These are phyloP conservation scores for Cyclopterus lumpus DNA, from an alignment of 2,797 vertebrate species.

Conservation along the genomic window DNA sequence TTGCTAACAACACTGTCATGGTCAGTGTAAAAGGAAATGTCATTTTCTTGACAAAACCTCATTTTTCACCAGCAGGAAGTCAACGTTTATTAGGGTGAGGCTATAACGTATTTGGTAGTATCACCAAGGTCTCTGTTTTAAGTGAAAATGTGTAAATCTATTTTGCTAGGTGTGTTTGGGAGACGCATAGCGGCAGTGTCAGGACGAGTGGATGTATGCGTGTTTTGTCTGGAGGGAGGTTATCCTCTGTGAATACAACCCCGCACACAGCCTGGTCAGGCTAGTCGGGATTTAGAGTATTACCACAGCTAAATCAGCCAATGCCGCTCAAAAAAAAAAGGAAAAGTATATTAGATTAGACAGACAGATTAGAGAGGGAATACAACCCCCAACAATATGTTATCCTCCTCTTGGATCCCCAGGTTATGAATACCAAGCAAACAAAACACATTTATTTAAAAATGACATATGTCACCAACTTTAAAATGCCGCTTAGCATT, in stretches of 20 bases:
- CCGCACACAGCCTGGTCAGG: slow-evolving; percentile 62
- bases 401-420: slow-evolving; percentile 50
- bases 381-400: slow-evolving; percentile 73
- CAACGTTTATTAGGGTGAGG: slow-evolving; percentile 35
- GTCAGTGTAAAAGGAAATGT: slow-evolving; percentile 56
- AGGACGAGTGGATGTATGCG: slow-evolving; percentile 12
- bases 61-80: slow-evolving; percentile 52
- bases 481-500: slow-evolving; percentile 9
- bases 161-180: slow-evolving; percentile 27
- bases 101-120: slow-evolving; percentile 5
- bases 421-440: slow-evolving; percentile 52
- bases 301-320: slow-evolving; percentile 74
- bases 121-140: slow-evolving; percentile 20
- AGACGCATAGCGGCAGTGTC: slow-evolving; percentile 6
- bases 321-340: slow-evolving; percentile 67
- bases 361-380: slow-evolving; percentile 74
- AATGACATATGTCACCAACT: slow-evolving; percentile 36
- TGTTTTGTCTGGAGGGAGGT: slow-evolving; percentile 32
- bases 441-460: slow-evolving; percentile 59
- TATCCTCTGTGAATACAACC: slow-evolving; percentile 66
- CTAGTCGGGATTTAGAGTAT: slow-evolving; percentile 81
- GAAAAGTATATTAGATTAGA: slow-evolving; percentile 77
- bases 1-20: slow-evolving; percentile 62
- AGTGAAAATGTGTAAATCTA: slow-evolving; percentile 24
- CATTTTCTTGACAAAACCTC: slow-evolving; percentile 42